Evolutionary conservation across 2,113 vertebrate species (phyloP), one percentile per base, ranked within the genome.

Genomic region (Struthio camelus): DNA sequence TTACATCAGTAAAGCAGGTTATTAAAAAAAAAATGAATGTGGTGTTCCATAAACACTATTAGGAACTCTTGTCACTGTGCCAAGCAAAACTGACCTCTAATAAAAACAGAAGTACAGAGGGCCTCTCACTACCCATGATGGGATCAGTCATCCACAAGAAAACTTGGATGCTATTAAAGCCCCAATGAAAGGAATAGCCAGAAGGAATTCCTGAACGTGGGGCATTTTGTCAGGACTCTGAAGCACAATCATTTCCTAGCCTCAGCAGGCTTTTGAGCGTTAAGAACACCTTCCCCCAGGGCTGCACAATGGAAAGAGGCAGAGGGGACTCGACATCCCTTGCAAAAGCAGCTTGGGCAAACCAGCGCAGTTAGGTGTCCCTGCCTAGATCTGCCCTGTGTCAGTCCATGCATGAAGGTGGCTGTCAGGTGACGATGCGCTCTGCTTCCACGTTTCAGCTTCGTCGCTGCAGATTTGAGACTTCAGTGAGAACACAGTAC

Each of bases 61-160:
- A 92, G 89, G 94, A 96, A 89, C 81, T 86, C 44, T 69, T 94
- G 86, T 88, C 89, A 51, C 88, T 32, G 78, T 65, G 96, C 95
- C 96, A 97, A 96, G 80, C 61, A 95, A 95, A 96, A 94, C 85
- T 83, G 81, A 97, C 91, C 92, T 96, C 96, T 92, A 97, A 95
- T 96, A 96, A 96, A 95, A 97, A 95, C 78, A 85, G 30, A 96
- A 96, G 89, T 87, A 96, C 80, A 96, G 91, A 93, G 86, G 66
- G 76, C 76, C 94, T 95, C 78, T 92, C 88, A 96, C 75, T 95
- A 96, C 87, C 84, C 94, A 40, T 42, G 88, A 93, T 58, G 85
- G 90, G 92, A 91, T 93, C 92, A 96, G 94, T 82, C 92, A 96
- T 86, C 96, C 96, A 93, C 89, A 86, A 85, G 84, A 85, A 95